Base-by-base conservation (phyloP, 23 tunicate species). In the Clavelina lepadiformis region DNA sequence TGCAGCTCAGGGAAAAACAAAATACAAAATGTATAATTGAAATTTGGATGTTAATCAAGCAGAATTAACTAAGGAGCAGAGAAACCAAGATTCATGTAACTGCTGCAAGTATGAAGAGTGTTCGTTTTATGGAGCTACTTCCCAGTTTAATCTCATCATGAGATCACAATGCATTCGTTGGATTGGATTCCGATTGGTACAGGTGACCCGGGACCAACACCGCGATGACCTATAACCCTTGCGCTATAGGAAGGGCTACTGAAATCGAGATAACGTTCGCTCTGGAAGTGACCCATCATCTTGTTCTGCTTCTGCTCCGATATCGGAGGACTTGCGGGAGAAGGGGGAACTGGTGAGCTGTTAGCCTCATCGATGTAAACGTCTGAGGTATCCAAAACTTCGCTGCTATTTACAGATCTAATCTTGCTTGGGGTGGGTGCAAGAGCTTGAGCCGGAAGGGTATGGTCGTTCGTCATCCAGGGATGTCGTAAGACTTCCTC, bases 401-500 rank as follows among this genome's bases (percentile, higher is more conserved):
- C 81, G 46, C 26, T n/a, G 52, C 69, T 37, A n/a, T n/a, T n/a
- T n/a, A n/a, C n/a, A n/a, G n/a, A n/a, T n/a, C n/a, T n/a, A n/a
- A n/a, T n/a, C n/a, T n/a, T n/a, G n/a, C n/a, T n/a, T n/a, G 28
- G 28, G 2, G 60, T 21, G 3, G 46, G 34, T 5, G 35, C 28
- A 13, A 45, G 5, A 8, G 65, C 49, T n/a, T 58, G 61, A 24
- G 29, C 18, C 19, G 46, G 25, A 23, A 55, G 38, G 22, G 51
- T 0, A 36, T 11, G 23, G 2, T 36, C 0, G 73, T 2, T 28
- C 32, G 73, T 51, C 29, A 66, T 25, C 98, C 98, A 91, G 8
- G 92, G 86, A 51, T 91, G 98, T 8, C 36, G 75, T 27, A 77
- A 69, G 7, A 77, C 75, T 20, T 77, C 68, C 28, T 77, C 81